A percentile compares a stretch with the other conserved stretches of the same genome.
Evolutionary conservation across 2,797 vertebrate species (phyloP).

Genomic region (Podarcis lilfordi): DNA sequence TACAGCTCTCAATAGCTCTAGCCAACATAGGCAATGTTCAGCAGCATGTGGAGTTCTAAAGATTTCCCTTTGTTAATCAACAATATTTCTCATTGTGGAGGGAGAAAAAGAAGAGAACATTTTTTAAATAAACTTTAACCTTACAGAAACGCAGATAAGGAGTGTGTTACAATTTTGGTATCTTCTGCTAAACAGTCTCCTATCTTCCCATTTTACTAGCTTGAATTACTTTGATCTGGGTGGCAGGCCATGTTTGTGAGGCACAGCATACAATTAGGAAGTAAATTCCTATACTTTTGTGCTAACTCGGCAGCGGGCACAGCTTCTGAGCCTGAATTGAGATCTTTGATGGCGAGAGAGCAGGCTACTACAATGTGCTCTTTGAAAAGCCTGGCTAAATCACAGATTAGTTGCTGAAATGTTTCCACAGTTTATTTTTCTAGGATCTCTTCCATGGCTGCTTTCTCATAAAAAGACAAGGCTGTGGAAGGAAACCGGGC

Average conservation of each 20-base stretch:
- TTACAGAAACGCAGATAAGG: neutral
- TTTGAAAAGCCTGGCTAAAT: constrained; percentile 73
- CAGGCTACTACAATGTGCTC: constrained; percentile 59
- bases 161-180: neutral
- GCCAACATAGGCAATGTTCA: too few relatives aligned
- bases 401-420: constrained; percentile 74
- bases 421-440: constrained; percentile 82
- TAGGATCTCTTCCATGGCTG: constrained; percentile 79
- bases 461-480: constrained; percentile 72
- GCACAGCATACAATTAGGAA: constrained; percentile 31
- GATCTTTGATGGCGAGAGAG: constrained; percentile 66
- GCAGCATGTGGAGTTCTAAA: too few relatives aligned
- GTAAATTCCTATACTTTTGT: constrained; percentile 44
- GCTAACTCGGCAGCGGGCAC: constrained; percentile 43
- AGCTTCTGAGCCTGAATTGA: constrained; percentile 47
- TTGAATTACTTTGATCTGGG: constrained; percentile 26
- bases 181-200: neutral
- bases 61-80: too few relatives aligned
- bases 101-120: too few relatives aligned
- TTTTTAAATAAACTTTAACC: too few relatives aligned
- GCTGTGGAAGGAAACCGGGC: constrained; percentile 72
- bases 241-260: constrained; percentile 47
- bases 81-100: too few relatives aligned
- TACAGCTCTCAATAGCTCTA: too few relatives aligned
- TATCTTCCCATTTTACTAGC: constrained; percentile 4